Conservation (phyloP, 2,888 invertebrate genomes). For the Drosophila mulleri region DNA sequence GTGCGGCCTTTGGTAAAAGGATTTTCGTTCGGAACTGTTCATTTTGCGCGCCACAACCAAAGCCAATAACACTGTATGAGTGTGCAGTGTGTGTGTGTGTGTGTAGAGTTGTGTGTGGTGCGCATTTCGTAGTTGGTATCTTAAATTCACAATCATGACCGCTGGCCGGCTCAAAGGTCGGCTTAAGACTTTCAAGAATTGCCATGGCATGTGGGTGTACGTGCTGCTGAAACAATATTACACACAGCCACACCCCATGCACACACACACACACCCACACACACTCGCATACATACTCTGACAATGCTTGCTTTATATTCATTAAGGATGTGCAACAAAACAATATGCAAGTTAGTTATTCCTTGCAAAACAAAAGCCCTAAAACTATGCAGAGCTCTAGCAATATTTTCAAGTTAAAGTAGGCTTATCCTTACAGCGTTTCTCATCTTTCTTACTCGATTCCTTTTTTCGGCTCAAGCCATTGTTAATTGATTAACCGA, state of each 20-base stretch:
- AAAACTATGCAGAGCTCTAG: slow-evolving; percentile 48
- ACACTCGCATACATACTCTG: neutral
- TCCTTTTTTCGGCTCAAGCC: slow-evolving; percentile 26
- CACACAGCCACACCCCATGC: slow-evolving; percentile 45
- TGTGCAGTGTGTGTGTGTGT: slow-evolving; percentile 24
- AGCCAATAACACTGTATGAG: slow-evolving; percentile 54
- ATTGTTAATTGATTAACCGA: slow-evolving; percentile 73
- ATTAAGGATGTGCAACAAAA: slow-evolving; percentile 66
- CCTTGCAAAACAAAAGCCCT: slow-evolving; percentile 45
- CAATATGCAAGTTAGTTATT: slow-evolving; percentile 70
- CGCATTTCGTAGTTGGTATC: slow-evolving; percentile 75
- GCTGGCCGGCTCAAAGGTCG: slow-evolving; percentile 49
- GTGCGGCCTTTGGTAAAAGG: slow-evolving; percentile 63
- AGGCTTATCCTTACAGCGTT: slow-evolving; percentile 66
- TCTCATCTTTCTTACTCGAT: slow-evolving; percentile 35
- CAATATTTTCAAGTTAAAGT: slow-evolving; percentile 80
- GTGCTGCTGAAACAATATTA: slow-evolving; percentile 67
- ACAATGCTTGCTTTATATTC: slow-evolving; percentile 63
- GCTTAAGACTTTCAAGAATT: slow-evolving; percentile 69
- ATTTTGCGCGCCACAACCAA: slow-evolving; percentile 54
- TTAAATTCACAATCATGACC: slow-evolving; percentile 61
- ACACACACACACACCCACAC: slow-evolving; percentile 11
- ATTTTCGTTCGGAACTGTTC: slow-evolving; percentile 61
- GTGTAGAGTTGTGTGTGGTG: slow-evolving; percentile 35
- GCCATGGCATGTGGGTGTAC: slow-evolving; percentile 58